phyloP scores from a whole-genome alignment of 1,140 invertebrate species.

The Anagrus nilaparvatae region DNA sequence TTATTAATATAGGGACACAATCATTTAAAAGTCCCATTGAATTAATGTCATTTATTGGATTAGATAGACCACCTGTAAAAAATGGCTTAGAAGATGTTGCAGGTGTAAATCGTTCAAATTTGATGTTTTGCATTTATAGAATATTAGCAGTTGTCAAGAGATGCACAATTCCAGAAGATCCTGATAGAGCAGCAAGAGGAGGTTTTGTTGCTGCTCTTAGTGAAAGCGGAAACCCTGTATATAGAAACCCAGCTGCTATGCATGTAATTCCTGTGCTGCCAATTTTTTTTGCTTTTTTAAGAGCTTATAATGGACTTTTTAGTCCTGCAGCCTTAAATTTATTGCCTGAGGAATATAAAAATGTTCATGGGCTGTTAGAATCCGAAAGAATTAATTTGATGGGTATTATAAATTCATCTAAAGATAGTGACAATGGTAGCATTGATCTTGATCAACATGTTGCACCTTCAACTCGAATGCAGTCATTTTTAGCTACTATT shows the following conservation, averaged over 20 bases:
- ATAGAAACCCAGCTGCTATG: conserved; percentile 73
- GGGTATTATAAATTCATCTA: conserved; percentile 44
- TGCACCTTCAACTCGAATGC: conserved; percentile 66
- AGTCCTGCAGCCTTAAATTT: conserved; percentile 50
- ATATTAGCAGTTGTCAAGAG: conserved; percentile 76
- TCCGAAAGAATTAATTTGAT: conserved; percentile 58
- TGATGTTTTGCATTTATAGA: conserved; percentile 61
- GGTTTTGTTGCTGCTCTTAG: conserved; percentile 70
- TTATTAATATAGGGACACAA: conserved; percentile 46
- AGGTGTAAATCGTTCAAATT: conserved; percentile 49
- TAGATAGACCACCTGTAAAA: conserved; percentile 59
- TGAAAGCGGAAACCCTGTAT: conserved; percentile 63
- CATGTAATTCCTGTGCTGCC: conserved; percentile 71
- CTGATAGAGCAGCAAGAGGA: conserved; percentile 64
- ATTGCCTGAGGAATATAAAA: conserved; percentile 55
- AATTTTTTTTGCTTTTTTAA: conserved; percentile 61
- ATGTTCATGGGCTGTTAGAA: conserved; percentile 59
- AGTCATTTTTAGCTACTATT: conserved; percentile 60
- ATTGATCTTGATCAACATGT: conserved; percentile 38
- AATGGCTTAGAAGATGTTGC: conserved; percentile 49
- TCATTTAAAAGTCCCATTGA: conserved; percentile 52
- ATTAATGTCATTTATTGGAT: conserved; percentile 68
- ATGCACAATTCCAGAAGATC: conserved; percentile 71
- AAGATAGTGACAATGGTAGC: conserved; percentile 39
- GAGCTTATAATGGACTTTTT: conserved; percentile 72